Percentiles rank a stretch among this genome's conserved stretches.
Conservation (phyloP, 2,113 vertebrate species). For the Cricetomys ansorgei region DNA sequence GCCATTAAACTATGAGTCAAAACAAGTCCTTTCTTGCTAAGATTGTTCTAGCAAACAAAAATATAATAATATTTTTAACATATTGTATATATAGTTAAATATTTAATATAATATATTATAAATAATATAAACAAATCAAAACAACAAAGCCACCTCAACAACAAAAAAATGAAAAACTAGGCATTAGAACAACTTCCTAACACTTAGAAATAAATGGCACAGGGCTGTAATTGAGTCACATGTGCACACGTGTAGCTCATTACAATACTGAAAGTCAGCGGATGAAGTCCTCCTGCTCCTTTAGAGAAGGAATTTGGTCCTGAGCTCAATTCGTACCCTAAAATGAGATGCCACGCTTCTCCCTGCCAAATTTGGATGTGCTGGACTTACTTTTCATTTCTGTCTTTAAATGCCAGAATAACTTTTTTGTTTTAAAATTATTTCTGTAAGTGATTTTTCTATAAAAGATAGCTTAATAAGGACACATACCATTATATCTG, state of each 20-base stretch:
- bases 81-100: no score
- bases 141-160: not conserved
- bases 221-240: not conserved
- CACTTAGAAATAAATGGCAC: constrained; percentile 4
- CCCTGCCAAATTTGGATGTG: constrained; percentile 11
- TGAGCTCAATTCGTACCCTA: constrained; percentile 20
- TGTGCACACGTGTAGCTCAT: not conserved
- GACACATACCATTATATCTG: not conserved
- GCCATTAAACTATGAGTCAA: not conserved
- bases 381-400: constrained; percentile 18
- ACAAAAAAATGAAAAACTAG: not conserved
- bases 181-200: not conserved
- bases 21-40: not conserved
- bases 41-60: not conserved
- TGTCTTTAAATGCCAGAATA: constrained; percentile 36
- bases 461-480: constrained; percentile 36
- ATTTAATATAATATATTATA: no score
- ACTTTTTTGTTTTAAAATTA: not conserved
- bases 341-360: constrained; percentile 5
- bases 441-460: constrained; percentile 26
- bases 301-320: constrained; percentile 61
- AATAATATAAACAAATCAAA: constrained; percentile 15
- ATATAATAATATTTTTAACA: no score
- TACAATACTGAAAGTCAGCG: not conserved
- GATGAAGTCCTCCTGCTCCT: constrained; percentile 24